phyloP scores from a whole-genome alignment of 2,797 vertebrate genomes.

The Poecilia velifera region DNA sequence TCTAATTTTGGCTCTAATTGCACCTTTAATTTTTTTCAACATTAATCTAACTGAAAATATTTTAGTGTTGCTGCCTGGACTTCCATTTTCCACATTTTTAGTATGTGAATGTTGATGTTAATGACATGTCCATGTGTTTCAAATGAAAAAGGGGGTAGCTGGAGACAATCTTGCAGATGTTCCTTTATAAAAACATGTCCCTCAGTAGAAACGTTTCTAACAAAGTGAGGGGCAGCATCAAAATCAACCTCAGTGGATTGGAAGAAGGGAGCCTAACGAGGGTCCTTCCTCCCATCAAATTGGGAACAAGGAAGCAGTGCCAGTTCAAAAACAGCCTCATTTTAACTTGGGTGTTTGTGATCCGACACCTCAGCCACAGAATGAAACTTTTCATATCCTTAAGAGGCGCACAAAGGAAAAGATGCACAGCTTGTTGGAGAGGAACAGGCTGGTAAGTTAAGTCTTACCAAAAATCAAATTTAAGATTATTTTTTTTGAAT shows the following conservation, averaged over 20 bases:
- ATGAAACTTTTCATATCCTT: neutral
- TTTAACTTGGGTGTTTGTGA: neutral
- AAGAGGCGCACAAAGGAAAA: neutral
- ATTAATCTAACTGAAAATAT: neutral
- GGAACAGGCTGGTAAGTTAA: neutral
- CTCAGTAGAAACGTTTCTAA: slow-evolving; percentile 35
- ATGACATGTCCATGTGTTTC: neutral
- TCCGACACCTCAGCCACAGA: neutral
- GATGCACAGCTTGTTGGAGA: neutral
- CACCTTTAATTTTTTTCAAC: neutral
- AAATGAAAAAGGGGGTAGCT: neutral
- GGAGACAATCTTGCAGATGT: neutral
- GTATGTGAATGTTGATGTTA: neutral
- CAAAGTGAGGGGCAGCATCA: slow-evolving; percentile 52
- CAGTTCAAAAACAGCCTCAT: neutral
- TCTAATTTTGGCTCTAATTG: neutral
- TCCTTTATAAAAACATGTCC: neutral
- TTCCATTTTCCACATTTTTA: neutral
- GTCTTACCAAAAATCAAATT: neutral
- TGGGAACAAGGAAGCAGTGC: neutral
- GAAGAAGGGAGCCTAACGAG: neutral
- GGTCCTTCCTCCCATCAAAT: neutral
- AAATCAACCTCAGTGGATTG: slow-evolving; percentile 7
- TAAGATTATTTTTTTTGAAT: neutral
- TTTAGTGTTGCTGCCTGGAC: no score